Percentiles rank a stretch among this genome's conserved stretches.
These are phyloP conservation scores for Ariopsis seemanni DNA, from an alignment of 2,113 vertebrate genomes.

Conservation along the genomic window DNA sequence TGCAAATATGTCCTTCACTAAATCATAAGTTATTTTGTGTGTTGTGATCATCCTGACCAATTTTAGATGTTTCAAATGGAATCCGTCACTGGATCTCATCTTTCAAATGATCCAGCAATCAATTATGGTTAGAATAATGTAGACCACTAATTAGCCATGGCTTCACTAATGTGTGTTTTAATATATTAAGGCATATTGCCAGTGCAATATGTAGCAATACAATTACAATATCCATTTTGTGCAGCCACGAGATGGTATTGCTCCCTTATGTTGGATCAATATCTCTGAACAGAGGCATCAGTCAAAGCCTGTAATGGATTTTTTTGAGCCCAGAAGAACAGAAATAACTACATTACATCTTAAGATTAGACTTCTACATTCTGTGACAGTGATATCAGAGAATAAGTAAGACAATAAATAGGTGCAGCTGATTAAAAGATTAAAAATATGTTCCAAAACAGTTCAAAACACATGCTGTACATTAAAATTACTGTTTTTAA, in stretches of 20 bases:
- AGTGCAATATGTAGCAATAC: slow-evolving; percentile 16
- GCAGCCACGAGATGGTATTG: slow-evolving; percentile 11
- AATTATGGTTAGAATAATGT: not conserved
- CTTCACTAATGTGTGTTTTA: not conserved
- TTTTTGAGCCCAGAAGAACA: not conserved
- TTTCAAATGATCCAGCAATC: not conserved
- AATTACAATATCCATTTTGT: not conserved
- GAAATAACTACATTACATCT: not conserved
- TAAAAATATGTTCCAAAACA: slow-evolving; percentile 5
- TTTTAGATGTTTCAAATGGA: not conserved
- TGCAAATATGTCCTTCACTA: not conserved
- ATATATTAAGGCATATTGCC: slow-evolving; percentile 7
- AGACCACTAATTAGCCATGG: not conserved
- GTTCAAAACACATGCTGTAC: slow-evolving; percentile 1
- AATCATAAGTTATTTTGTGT: not conserved
- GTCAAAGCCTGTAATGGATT: not conserved
- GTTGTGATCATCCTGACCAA: not conserved
- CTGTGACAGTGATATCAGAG: not conserved
- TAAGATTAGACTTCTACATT: not conserved
- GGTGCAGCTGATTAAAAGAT: not conserved
- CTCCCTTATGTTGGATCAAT: not conserved
- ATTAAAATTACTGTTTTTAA: not conserved
- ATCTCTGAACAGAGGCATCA: not conserved
- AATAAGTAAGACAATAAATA: slow-evolving; percentile 8
- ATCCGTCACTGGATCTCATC: too few relatives aligned